These are phyloP conservation scores for Nymphalis urticae DNA, from an alignment of 2,888 invertebrate genomes.

Conservation along the genomic window DNA sequence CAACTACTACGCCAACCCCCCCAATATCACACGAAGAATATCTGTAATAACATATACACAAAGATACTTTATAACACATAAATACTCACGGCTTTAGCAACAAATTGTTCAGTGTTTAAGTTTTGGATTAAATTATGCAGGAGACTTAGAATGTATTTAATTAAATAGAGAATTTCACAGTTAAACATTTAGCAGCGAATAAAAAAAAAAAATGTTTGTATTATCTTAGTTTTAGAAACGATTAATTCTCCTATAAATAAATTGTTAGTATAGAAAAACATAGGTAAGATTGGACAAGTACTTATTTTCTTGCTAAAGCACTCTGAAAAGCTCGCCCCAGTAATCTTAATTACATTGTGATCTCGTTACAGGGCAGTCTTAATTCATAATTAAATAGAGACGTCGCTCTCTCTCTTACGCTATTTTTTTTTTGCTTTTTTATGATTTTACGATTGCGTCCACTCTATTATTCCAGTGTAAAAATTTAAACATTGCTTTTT, in stretches of 20 bases:
- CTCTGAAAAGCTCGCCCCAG: conserved; percentile 70
- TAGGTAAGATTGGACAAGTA: conserved; percentile 57
- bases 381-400: conserved; percentile 81
- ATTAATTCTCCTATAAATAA: conserved; percentile 27
- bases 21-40: no score
- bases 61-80: no score
- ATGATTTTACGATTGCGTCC: conserved; percentile 69
- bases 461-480: conserved; percentile 64
- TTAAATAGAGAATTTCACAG: no score
- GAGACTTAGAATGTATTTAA: no score
- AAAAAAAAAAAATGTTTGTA: no score
- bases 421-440: conserved; percentile 75
- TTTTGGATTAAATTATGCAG: no score
- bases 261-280: conserved; percentile 42
- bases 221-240: background rate
- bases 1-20: no score
- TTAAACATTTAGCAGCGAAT: no score
- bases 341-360: conserved; percentile 81
- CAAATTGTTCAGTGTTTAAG: no score
- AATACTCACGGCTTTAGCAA: no score
- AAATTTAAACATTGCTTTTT: conserved; percentile 64
- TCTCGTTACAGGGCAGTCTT: conserved; percentile 76
- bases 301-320: conserved; percentile 66
- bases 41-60: no score
- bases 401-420: conserved; percentile 70